Evolutionary conservation across 1,140 invertebrate genomes (phyloP), one percentile per base, ranked within the genome.

Genomic region (Ceratosolen fusciceps): DNA sequence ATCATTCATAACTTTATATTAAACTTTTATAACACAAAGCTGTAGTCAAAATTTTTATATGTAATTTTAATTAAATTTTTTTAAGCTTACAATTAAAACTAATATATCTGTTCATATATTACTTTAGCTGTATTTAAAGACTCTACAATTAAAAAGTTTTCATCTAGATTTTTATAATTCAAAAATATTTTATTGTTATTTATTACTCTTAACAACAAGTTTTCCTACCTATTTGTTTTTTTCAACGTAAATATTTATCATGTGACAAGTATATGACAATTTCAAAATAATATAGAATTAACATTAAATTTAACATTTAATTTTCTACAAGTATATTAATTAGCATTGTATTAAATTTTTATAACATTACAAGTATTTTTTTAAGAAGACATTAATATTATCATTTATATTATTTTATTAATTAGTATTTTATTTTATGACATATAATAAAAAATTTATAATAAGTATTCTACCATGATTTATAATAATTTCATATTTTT

Each of bases 191-290:
- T 37, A 72, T 54, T 10, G 29, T 78, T 78, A 58, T 71, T 68
- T 77, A 58, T 70, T 47, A 67, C 9, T 49, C 47, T 72, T 62
- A 49, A 49, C 37, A 62, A 34, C n/a, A 56, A 77, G 37, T 79
- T 77, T 73, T 74, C 82, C 62, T 83, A 82, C 80, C 82, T 79
- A 49, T 73, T 80, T 84, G 78, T 19, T 16, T 24, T 74, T 72
- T 52, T 60, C 2, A 8, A 60, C 67, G 37, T 10, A 77, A 73
- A 39, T n/a, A n/a, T n/a, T n/a, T n/a, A n/a, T 10, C 43, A 70
- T 43, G 39, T n/a, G 37, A 68, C 24, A 26, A 47, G 49, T 47
- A 26, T 49, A 70, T 65, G 29, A 49, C 14, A 1, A 12, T 49
- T 49, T 62, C 3, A 62, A 62, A 62, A 12, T 26, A 34, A 12